Conservation (phyloP, 2,113 vertebrate species). For the Myocastor coypus region DNA sequence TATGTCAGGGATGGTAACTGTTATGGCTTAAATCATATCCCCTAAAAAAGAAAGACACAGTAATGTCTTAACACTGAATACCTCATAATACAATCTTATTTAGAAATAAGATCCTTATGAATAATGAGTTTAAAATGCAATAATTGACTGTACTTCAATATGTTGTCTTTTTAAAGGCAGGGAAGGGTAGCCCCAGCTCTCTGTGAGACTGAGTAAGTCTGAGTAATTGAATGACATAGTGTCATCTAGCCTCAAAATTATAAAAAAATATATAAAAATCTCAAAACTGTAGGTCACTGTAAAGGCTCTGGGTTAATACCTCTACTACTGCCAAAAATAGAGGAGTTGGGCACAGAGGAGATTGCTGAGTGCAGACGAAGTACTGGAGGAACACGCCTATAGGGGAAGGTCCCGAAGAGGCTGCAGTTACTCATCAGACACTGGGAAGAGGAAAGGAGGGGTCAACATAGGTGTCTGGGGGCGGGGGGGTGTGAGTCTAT, state of each 20-base stretch:
- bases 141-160: not conserved
- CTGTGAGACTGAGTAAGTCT: too few species aligned
- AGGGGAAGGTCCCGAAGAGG: not conserved
- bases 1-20: not conserved
- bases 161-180: not conserved
- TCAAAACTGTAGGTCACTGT: not conserved
- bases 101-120: not conserved
- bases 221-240: not conserved
- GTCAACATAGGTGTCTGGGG: too few species aligned
- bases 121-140: conserved; percentile 20
- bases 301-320: not conserved
- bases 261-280: not conserved
- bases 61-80: not conserved
- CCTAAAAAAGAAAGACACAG: not conserved
- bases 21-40: not conserved
- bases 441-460: not conserved
- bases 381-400: not conserved
- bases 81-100: not conserved
- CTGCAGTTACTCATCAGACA: not conserved
- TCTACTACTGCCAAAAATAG: not conserved
- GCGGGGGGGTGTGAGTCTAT: not conserved
- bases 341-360: accelerated
- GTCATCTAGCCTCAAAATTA: not conserved
- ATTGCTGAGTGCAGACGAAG: not conserved
- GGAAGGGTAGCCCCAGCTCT: not conserved